Conservation (phyloP, 2,797 vertebrate species). For the Bucorvus abyssinicus region DNA sequence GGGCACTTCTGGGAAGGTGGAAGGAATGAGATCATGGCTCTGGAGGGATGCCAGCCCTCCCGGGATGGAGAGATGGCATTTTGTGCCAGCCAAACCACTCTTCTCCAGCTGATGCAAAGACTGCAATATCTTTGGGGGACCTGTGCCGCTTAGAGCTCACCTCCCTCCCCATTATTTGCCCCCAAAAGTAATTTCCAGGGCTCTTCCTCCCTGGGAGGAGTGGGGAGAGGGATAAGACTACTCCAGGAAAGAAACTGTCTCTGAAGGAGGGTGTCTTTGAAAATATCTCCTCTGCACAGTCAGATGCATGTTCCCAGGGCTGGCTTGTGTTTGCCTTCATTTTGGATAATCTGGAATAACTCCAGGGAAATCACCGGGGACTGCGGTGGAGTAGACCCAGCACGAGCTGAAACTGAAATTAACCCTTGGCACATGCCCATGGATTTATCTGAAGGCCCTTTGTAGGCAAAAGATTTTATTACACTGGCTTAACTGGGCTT, state of each 20-base stretch:
- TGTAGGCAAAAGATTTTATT: slow-evolving; percentile 41
- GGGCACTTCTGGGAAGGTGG: background rate
- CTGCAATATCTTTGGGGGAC: background rate
- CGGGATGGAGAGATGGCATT: background rate
- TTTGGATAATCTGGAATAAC: slow-evolving; percentile 25
- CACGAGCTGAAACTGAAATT: slow-evolving; percentile 2
- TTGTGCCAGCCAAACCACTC: background rate
- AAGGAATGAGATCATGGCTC: background rate
- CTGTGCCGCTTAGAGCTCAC: background rate
- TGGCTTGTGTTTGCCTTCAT: background rate
- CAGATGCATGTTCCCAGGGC: accelerated
- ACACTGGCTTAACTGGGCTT: slow-evolving; percentile 40
- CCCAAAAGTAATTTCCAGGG: background rate
- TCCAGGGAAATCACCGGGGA: background rate
- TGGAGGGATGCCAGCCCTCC: background rate
- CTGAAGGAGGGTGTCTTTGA: background rate
- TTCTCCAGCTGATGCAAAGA: background rate
- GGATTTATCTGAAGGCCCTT: slow-evolving; percentile 36
- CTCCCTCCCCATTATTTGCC: background rate
- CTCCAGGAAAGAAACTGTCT: background rate
- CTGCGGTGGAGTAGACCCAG: background rate
- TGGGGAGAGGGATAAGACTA: background rate
- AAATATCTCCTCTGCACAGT: background rate
- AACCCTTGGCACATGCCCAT: slow-evolving; percentile 22
- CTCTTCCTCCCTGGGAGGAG: background rate